A percentile compares a stretch with the other conserved stretches of the same genome.
These are phyloP conservation scores for Protaetia brevitarsis DNA, from an alignment of 1,140 invertebrate genomes.

Conservation along the genomic window DNA sequence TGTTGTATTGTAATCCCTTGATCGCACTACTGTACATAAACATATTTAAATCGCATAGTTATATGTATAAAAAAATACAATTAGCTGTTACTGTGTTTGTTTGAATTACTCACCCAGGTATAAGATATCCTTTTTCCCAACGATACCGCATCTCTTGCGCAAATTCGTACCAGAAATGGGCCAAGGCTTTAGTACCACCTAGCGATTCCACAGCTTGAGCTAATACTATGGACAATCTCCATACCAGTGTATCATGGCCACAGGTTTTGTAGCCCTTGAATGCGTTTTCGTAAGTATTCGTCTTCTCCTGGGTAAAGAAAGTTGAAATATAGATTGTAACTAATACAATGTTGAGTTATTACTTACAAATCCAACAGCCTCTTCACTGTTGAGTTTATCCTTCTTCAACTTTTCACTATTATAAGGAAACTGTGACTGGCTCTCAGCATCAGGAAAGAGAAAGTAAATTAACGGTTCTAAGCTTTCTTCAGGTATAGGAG, in stretches of 20 bases:
- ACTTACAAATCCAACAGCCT: conserved; percentile 16
- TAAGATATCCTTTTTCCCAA: conserved; percentile 76
- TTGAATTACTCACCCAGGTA: conserved; percentile 77
- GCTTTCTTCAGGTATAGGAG: conserved; percentile 72
- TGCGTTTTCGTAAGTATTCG: conserved; percentile 24
- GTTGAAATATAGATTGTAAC: no score
- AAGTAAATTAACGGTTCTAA: conserved; percentile 78
- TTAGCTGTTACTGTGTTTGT: no score
- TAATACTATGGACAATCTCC: conserved; percentile 78
- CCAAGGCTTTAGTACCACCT: conserved; percentile 75
- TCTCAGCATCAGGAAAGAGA: conserved; percentile 80
- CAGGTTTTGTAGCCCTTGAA: conserved; percentile 70
- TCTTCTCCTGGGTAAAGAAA: conserved; percentile 26
- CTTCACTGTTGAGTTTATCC: neutral
- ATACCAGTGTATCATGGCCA: conserved; percentile 73
- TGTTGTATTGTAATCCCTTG: no score
- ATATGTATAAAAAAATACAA: neutral
- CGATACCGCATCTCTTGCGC: conserved; percentile 83
- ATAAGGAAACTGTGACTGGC: neutral
- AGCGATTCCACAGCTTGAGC: conserved; percentile 74
- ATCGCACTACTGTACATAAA: neutral
- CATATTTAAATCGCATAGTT: neutral
- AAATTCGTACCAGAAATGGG: conserved; percentile 92
- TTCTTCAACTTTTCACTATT: neutral
- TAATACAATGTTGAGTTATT: neutral